Evolutionary conservation across 1,140 invertebrate species (phyloP), one percentile per base, ranked within the genome.

Genomic region (Saccostrea glomerata): DNA sequence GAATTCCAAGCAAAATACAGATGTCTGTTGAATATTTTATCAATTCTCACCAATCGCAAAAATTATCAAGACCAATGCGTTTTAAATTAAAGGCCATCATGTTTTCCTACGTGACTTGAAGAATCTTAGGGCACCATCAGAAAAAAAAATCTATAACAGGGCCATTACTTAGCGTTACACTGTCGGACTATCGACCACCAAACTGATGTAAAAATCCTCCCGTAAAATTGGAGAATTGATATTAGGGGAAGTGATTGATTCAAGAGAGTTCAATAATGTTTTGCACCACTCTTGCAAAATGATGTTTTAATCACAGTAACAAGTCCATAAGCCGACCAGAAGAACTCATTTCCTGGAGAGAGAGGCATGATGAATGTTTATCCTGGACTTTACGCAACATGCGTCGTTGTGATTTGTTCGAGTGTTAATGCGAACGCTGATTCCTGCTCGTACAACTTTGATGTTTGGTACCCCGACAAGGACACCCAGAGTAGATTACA

Each of bases 401-500:
- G 70, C 30, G 30, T 77, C 5, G 30, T 77, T 15, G 13, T 77
- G 25, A 5, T 77, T 12, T 4, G 25, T 77, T 36, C 15, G 25
- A 30, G 23, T 36, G 54, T 20, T 9, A 17, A 6, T 1, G n/a
- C 40, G 4, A 54, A 40, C 55, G 55, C 77, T 0, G 82, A 87
- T 9, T 83, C 89, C 54, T 90, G 89, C 86, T 56, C 86, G 30
- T 90, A 90, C 54, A 88, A 55, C 12, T 93, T 94, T 70, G 88
- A 93, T n/a, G 93, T 94, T 3, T 94, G 94, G 94, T 89, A 93
- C 40, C 93, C 94, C 1, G 92, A 91, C 15, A 89, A 91, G 17
- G 91, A 94, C 70, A 89, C 92, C 25, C 36, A 92, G 20, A 84
- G 90, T 70, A 91, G 91, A 85, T 86, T 94, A 77, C 90, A 90